A percentile compares a stretch with the other conserved stretches of the same genome.
These are phyloP conservation scores for Chaenocephalus aceratus DNA, from an alignment of 2,113 vertebrate genomes.

Conservation along the genomic window DNA sequence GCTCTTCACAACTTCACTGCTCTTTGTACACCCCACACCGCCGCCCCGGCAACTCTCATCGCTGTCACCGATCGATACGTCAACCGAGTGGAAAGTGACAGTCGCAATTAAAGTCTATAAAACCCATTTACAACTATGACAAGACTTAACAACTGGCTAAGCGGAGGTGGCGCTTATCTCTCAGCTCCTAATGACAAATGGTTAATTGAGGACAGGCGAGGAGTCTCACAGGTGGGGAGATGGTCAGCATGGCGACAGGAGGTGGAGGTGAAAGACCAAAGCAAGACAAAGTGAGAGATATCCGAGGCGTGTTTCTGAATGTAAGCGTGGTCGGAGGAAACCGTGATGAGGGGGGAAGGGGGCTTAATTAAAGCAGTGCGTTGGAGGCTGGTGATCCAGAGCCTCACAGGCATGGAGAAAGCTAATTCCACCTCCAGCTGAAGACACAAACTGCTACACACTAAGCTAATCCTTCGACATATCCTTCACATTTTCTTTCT, in stretches of 20 bases:
- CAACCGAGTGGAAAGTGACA: conserved; percentile 42
- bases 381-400: conserved; percentile 41
- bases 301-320: conserved; percentile 11
- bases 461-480: background rate
- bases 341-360: conserved; percentile 16
- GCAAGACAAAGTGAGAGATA: conserved; percentile 4
- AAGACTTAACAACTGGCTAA: conserved; percentile 4
- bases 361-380: conserved; percentile 54
- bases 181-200: conserved; percentile 18
- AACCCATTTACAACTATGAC: conserved; percentile 38
- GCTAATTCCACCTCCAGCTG: conserved; percentile 43
- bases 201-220: conserved; percentile 32
- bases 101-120: conserved; percentile 43
- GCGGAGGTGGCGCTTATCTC: background rate
- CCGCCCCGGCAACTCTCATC: conserved; percentile 11
- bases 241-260: conserved; percentile 7
- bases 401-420: conserved; percentile 21
- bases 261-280: conserved; percentile 9
- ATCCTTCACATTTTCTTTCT: background rate
- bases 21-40: conserved; percentile 45
- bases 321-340: conserved; percentile 5
- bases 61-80: conserved; percentile 10
- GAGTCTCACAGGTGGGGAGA: conserved; percentile 6
- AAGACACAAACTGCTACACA: background rate
- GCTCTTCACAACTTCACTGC: conserved; percentile 38